phyloP scores from a whole-genome alignment of 2,113 vertebrate species.

The Brachypodius melanocephalos region DNA sequence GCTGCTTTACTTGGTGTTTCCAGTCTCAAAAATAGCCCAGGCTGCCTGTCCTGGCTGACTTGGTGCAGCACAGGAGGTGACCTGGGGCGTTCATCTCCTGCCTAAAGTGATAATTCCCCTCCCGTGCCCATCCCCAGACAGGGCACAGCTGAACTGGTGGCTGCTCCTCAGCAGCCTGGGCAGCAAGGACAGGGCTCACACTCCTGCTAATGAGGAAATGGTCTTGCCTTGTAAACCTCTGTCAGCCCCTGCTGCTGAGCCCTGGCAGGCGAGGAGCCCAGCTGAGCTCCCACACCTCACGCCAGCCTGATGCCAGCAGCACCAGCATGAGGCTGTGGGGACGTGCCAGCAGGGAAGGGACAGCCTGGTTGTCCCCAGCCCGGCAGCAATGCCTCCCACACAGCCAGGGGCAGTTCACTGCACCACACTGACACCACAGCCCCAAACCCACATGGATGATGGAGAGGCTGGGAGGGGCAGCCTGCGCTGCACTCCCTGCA shows the following conservation, averaged over 20 bases:
- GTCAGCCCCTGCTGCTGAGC: not conserved
- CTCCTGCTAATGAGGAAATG: not conserved
- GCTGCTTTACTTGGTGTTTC: not conserved
- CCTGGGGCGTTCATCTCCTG: not conserved
- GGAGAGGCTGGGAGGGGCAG: not conserved
- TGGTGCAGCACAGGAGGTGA: not conserved
- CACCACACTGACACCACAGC: not conserved
- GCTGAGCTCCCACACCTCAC: not conserved
- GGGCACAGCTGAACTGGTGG: not conserved
- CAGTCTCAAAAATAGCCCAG: conserved; percentile 3
- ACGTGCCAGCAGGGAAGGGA: not conserved
- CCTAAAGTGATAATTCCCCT: not conserved
- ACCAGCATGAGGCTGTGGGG: fast-evolving
- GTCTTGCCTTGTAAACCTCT: not conserved
- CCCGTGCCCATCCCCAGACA: not conserved
- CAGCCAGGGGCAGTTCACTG: not conserved
- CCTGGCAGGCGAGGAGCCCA: fast-evolving
- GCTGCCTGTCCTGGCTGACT: not conserved
- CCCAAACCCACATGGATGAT: fast-evolving
- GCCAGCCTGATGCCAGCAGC: not conserved
- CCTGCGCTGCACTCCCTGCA: fast-evolving
- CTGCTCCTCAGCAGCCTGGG: not conserved
- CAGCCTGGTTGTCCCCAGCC: not conserved
- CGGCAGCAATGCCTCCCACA: not conserved
- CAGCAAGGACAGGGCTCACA: not conserved